These are phyloP conservation scores for Poeciliopsis paucimaculata DNA, from an alignment of 2,797 vertebrate genomes.

Conservation along the genomic window DNA sequence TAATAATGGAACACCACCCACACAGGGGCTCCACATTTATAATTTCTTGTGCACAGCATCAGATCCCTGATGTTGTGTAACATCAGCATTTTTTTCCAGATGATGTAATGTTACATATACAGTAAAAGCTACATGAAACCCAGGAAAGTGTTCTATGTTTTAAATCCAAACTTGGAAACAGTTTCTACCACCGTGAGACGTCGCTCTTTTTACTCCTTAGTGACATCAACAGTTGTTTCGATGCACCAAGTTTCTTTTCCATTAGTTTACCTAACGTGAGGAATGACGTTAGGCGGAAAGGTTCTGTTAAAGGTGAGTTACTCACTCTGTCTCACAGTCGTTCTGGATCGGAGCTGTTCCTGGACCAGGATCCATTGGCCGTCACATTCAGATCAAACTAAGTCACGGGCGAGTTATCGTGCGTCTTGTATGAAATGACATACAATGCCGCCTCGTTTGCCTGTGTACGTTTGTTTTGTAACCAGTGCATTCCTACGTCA, in stretches of 20 bases:
- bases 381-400: not conserved
- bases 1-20: not conserved
- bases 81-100: too few relatives aligned
- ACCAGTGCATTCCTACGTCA: constrained; percentile 42
- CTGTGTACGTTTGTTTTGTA: constrained; percentile 58
- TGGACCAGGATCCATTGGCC: constrained; percentile 56
- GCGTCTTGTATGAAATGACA: not conserved
- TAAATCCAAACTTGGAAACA: not conserved
- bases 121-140: not conserved
- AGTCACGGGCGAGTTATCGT: rapidly evolving
- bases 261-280: not conserved
- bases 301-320: constrained; percentile 18
- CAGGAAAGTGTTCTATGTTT: not conserved
- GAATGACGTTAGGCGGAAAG: constrained; percentile 5
- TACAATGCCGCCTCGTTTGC: not conserved
- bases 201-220: not conserved
- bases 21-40: not conserved
- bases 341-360: constrained; percentile 57
- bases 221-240: not conserved
- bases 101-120: not conserved
- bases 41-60: too few relatives aligned
- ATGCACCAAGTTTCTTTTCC: rapidly evolving
- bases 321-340: constrained; percentile 80
- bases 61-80: too few relatives aligned
- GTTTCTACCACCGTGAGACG: not conserved